Evolutionary conservation across 2,888 invertebrate genomes (phyloP).

Genomic region (Antheraea assamensis): DNA sequence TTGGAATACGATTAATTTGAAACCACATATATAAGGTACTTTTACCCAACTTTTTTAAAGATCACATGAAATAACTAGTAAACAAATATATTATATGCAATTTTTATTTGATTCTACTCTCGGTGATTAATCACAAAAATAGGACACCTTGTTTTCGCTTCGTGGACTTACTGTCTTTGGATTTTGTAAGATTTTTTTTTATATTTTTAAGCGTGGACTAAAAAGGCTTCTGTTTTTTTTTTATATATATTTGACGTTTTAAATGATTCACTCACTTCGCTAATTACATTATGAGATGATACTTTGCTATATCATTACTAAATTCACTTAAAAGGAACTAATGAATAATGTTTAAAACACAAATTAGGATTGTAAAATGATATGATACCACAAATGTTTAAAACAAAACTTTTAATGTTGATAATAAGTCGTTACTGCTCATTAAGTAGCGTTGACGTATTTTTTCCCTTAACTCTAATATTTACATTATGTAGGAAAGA

Average conservation of each 20-base stretch:
- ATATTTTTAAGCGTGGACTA: constrained; percentile 15
- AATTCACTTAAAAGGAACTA: neutral
- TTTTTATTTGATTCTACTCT: neutral
- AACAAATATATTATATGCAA: neutral
- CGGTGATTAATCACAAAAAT: neutral
- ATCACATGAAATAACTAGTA: too few species aligned
- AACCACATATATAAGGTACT: too few species aligned
- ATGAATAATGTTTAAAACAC: neutral
- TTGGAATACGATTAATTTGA: too few species aligned
- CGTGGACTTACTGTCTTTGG: neutral
- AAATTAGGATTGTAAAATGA: neutral
- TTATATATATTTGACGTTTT: constrained; percentile 17
- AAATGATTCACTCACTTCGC: neutral
- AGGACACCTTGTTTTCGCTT: neutral
- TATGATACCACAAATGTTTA: neutral
- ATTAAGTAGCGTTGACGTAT: neutral
- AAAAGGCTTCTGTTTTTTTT: constrained; percentile 57
- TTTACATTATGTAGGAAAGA: neutral
- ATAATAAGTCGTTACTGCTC: neutral
- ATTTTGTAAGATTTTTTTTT: constrained; percentile 21
- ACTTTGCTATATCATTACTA: neutral
- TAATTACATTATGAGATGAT: constrained; percentile 3
- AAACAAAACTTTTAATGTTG: neutral
- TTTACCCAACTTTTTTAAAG: too few species aligned
- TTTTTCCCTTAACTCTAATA: neutral